Base-by-base conservation (phyloP, 2,113 vertebrate genomes). In the Hemibagrus wyckioides region DNA sequence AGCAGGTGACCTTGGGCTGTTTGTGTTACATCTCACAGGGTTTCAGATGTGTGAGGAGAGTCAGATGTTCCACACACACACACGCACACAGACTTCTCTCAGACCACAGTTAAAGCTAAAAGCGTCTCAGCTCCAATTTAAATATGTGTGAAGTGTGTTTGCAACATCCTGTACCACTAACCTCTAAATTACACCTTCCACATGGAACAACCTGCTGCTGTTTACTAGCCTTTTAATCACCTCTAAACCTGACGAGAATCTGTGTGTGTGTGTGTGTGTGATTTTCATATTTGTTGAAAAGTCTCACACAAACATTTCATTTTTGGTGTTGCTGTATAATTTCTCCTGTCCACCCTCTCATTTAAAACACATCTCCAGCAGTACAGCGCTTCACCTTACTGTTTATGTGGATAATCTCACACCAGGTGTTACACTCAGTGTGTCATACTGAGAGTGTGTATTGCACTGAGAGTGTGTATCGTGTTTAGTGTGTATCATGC, bases 351-450 rank as follows among this genome's bases (percentile, higher is more conserved):
- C 63, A 36, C 44, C 61, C 44, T 1, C 2, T 69, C 21, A 83
- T 83, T 83, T 83, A 15, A 69, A n/a, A 48, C 33, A 69, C 52
- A 69, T 83, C 30, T 83, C 61, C 63, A 25, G 39, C n/a, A 33
- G 17, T 67, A 83, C 69, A 82, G 7, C 2, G 15, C 1, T 50
- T 50, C 25, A 50, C 17, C 11, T 10, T 59, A 21, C 11, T 67
- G 44, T 33, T 69, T 67, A 33, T 67, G 15, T 33, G 61, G 30
- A 30, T 6, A 23, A 44, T 52, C 44, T 48, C 44, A 23, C 69
- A 48, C 17, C 23, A 61, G 59, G 63, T 28, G 17, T n/a, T n/a
- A n/a, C n/a, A n/a, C n/a, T n/a, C n/a, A n/a, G n/a, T 33, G 67
- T 57, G 7, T 50, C 75, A 77, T 14, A 8, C 69, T 36, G 30